Evolutionary conservation across 2,797 vertebrate species (phyloP).

Genomic region (Scolopax rusticola): DNA sequence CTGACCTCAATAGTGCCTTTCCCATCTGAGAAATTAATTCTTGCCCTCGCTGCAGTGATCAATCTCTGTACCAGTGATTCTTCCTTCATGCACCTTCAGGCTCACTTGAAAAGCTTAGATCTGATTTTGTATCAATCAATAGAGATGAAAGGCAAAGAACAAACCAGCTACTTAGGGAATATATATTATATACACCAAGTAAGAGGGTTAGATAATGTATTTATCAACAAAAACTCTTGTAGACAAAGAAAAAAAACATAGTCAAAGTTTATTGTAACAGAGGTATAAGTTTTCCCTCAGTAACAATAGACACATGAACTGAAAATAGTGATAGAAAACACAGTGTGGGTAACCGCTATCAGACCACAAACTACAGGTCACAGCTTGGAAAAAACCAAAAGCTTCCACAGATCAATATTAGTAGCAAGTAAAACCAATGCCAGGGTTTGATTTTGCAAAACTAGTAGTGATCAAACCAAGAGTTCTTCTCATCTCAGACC

Average conservation of each 20-base stretch:
- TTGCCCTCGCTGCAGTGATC: neutral
- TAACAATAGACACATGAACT: neutral
- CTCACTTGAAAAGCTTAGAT: neutral
- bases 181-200: rapidly evolving
- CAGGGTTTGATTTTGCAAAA: neutral
- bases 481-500: neutral
- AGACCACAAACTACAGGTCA: neutral
- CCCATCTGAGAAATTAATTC: neutral
- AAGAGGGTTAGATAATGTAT: neutral
- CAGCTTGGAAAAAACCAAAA: neutral
- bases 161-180: neutral
- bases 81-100: neutral
- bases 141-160: neutral
- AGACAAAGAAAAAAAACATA: neutral
- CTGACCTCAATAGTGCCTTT: neutral
- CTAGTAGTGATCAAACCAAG: neutral
- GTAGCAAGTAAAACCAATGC: neutral
- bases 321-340: neutral
- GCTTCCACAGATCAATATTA: neutral
- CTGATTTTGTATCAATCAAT: neutral
- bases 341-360: rapidly evolving
- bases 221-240: neutral
- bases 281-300: neutral
- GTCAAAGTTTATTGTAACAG: neutral
- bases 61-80: neutral